These are phyloP conservation scores for Matsumurasca onukii DNA, from an alignment of 1,140 invertebrate species.

Conservation along the genomic window DNA sequence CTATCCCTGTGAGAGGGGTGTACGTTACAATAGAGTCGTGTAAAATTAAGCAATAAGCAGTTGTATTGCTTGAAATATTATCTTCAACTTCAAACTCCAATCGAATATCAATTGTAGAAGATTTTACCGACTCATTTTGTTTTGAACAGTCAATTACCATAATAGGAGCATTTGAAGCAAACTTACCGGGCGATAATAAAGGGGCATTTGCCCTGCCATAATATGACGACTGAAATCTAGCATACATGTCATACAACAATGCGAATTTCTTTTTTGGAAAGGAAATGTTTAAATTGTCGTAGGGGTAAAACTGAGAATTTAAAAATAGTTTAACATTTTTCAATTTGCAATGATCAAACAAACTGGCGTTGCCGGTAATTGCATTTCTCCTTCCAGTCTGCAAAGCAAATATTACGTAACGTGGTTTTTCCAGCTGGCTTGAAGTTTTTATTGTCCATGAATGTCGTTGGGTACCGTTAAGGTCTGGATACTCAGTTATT, in stretches of 20 bases:
- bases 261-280: not conserved
- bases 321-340: conserved; percentile 34
- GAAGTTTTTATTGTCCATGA: conserved; percentile 43
- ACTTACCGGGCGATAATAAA: not conserved
- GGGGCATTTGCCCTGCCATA: not conserved
- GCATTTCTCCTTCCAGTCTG: conserved; percentile 36
- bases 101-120: not conserved
- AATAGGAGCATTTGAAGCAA: conserved; percentile 7
- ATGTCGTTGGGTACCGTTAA: conserved; percentile 42
- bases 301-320: conserved; percentile 33
- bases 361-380: not conserved
- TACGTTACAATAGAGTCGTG: conserved; percentile 11
- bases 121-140: conserved; percentile 9
- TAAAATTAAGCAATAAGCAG: conserved; percentile 1
- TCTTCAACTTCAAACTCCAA: not conserved
- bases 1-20: not conserved
- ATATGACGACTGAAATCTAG: conserved; percentile 4
- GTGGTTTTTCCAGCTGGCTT: conserved; percentile 22
- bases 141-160: not conserved
- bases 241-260: not conserved
- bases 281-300: conserved; percentile 29
- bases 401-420: conserved; percentile 36
- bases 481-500: conserved; percentile 46
- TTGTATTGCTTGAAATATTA: conserved; percentile 3
- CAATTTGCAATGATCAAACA: conserved; percentile 36